Base-by-base conservation (phyloP, 2,888 invertebrate genomes). In the Philonicus albiceps region DNA sequence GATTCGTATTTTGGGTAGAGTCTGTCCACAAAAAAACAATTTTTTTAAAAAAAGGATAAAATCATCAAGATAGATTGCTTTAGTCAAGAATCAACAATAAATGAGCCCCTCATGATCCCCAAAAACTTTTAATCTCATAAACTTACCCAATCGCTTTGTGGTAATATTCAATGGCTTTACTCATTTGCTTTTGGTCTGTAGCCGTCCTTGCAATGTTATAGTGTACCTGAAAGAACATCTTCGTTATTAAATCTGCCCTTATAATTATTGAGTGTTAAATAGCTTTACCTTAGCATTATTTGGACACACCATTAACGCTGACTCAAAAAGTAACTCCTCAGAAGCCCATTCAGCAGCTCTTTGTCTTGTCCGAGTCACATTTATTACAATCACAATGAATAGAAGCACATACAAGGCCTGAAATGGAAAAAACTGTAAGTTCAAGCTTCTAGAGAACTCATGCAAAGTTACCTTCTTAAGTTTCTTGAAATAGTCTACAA, bases 1-100 rank as follows among this genome's bases (percentile, higher is more conserved):
- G 98, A 97, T 91, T 98, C 97, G 91, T 99, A 99, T 89, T 97
- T 97, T 0, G 98, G 98, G 92, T 98, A 97, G 89, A 97, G 94
- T 90, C 96, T 96, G 75, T 27, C 7, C 27, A 64, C 11, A 64
- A 89, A 85, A 81, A 72, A 84, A 49, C 30, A 75, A 75, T 13
- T 85, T n/a, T 85, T n/a, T 53, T 72, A 22, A 19, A 8, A 83
- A 37, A 72, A 64, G 16, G 6, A 19, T 74, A n/a, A 3, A 49
- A 49, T 3, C 0, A 16, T 3, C 4, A 4, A 49, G 13, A 49
- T 3, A 40, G 40, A 49, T 49, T 16, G 49, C 16, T 49, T 49
- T 3, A 31, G 31, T 6, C 31, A 31, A 31, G 4, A 31, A 31
- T 0, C 7, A 34, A 34, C 34, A 37, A 11, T 37, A 37, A 37